Evolutionary conservation across 2,888 invertebrate species (phyloP).

Genomic region (Meiosimyza platycephala): DNA sequence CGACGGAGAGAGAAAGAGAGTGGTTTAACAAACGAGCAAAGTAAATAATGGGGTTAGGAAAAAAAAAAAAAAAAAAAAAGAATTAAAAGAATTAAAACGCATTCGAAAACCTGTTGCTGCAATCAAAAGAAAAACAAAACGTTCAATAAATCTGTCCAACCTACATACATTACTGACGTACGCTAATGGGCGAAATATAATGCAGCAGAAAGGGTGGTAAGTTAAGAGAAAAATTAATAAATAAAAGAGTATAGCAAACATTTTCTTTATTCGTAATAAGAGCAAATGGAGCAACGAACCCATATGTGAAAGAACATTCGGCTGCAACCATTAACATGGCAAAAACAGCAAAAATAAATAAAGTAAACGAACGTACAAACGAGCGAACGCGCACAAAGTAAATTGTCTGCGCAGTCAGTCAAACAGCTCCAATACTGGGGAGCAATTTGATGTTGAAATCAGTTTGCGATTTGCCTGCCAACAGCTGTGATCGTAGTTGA

Average conservation of each 20-base stretch:
- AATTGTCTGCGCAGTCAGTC: background rate
- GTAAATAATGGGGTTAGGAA: conserved; percentile 11
- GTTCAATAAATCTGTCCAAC: background rate
- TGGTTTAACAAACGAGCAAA: too few relatives aligned
- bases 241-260: too few relatives aligned
- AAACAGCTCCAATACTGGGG: background rate
- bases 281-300: conserved; percentile 8
- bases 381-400: background rate
- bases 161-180: conserved; percentile 3
- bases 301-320: background rate
- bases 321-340: too few relatives aligned
- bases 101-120: conserved; percentile 12
- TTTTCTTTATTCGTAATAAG: background rate
- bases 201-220: too few relatives aligned
- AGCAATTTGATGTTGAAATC: background rate
- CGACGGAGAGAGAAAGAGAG: too few relatives aligned
- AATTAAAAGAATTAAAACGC: conserved; percentile 1
- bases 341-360: too few relatives aligned
- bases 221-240: too few relatives aligned
- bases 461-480: conserved; percentile 6
- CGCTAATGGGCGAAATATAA: background rate
- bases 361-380: too few relatives aligned
- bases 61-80: conserved; percentile 14
- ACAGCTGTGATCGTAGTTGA: conserved; percentile 3
- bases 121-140: conserved; percentile 20